phyloP scores from a whole-genome alignment of 2,888 invertebrate species.

The Eutolmus rufibarbis region DNA sequence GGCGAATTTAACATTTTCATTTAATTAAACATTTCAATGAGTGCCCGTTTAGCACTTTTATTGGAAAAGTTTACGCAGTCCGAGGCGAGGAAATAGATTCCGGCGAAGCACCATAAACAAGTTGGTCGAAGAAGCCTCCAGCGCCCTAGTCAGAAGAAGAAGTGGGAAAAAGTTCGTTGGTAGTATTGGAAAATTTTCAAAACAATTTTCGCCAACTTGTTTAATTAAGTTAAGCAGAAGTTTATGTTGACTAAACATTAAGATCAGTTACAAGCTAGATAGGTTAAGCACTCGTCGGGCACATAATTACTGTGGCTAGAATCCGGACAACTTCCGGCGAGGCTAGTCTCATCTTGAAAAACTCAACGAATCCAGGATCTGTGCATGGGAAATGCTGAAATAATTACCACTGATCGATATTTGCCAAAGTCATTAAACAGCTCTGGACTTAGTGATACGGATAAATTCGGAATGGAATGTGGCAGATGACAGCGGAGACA shows the following conservation, averaged over 20 bases:
- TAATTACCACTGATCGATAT: neutral
- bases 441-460: constrained; percentile 5
- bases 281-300: neutral
- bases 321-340: neutral
- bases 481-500: neutral
- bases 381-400: neutral
- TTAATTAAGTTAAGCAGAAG: constrained; percentile 23
- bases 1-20: constrained; percentile 12
- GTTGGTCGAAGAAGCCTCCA: neutral
- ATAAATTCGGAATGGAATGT: neutral
- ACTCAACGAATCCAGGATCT: neutral
- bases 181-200: constrained; percentile 21
- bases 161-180: neutral
- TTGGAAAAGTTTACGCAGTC: constrained; percentile 17
- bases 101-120: neutral
- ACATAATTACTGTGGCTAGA: constrained; percentile 12
- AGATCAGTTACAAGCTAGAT: constrained; percentile 20
- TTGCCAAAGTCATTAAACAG: constrained; percentile 1
- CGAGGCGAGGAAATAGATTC: neutral
- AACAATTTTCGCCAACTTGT: constrained; percentile 26
- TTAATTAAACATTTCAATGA: constrained; percentile 27
- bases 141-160: neutral
- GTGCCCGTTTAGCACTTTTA: constrained; percentile 14
- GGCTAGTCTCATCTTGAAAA: neutral
- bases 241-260: constrained; percentile 19